A percentile compares a stretch with the other conserved stretches of the same genome.
Conservation (phyloP, 2,888 invertebrate genomes). For the Drosophila borealis region DNA sequence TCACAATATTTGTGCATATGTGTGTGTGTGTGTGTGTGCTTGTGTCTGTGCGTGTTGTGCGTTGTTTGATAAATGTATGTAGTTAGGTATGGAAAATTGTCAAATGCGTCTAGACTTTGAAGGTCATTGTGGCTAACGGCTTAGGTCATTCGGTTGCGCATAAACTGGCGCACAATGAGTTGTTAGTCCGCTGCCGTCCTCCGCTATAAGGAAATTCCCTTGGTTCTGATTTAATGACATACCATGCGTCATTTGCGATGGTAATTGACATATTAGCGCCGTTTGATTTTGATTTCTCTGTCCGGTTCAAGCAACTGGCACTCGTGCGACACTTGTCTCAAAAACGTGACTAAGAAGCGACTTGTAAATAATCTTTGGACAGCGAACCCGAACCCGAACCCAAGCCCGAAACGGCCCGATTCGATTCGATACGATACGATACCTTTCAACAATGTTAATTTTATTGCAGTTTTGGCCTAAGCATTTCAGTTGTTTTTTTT, state of each 20-base stretch:
- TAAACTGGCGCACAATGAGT: constrained; percentile 20
- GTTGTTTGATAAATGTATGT: constrained; percentile 41
- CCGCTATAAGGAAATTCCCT: constrained; percentile 38
- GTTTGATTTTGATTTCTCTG: constrained; percentile 32
- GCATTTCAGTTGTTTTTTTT: constrained; percentile 4
- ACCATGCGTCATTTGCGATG: constrained; percentile 52
- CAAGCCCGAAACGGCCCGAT: neutral
- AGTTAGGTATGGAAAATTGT: constrained; percentile 64
- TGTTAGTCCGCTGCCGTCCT: neutral
- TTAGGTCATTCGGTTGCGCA: constrained; percentile 40
- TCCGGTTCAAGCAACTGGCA: constrained; percentile 4
- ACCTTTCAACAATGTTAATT: constrained; percentile 16
- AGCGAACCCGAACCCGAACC: constrained; percentile 8
- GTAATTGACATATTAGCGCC: constrained; percentile 57
- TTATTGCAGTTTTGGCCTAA: constrained; percentile 29
- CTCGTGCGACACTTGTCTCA: constrained; percentile 22
- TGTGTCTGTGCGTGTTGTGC: constrained; percentile 29
- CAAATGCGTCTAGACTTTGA: constrained; percentile 78
- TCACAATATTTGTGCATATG: constrained; percentile 27
- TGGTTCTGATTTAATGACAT: constrained; percentile 21
- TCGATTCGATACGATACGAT: neutral
- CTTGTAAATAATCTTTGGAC: constrained; percentile 37
- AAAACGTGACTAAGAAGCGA: constrained; percentile 67
- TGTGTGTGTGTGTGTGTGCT: constrained; percentile 33
- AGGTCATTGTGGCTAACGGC: constrained; percentile 69